Evolutionary conservation across 2,113 vertebrate genomes (phyloP), one percentile per base, ranked within the genome.

Genomic region (Oophaga pumilio): DNA sequence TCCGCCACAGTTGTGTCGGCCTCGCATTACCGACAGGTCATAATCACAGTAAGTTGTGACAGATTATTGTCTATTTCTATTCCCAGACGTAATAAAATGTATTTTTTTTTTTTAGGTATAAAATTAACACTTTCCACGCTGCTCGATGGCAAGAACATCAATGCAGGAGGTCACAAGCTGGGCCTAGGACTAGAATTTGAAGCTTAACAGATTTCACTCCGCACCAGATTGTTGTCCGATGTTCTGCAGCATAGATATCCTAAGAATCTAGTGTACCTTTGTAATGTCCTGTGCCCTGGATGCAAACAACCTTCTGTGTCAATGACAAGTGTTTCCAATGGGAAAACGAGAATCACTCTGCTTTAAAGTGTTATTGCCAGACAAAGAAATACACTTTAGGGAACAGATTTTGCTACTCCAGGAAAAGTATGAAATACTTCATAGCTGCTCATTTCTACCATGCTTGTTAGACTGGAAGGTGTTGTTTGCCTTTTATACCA

Each of bases 151-250:
- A 99, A 99, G 93, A 99, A 99, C 68, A 95, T 99, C 92, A 98
- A 99, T 0, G 96, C 96, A 1, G 98, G 98, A 2, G 98, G 97
- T 89, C 98, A 99, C 94, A 99, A 99, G 92, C 95, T 99, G 59
- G 98, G 98, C 91, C 93, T 99, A 89, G 98, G 98, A 92, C 92
- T 99, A 86, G 98, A 99, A 94, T 98, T 99, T 92, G 96, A 99
- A 94, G 97, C 97, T n/a, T 99, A 96, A 94, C 85, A 87, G 85
- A 85, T 73, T 24, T 26, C 53, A 82, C 89, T 91, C 91, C 90
- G 89, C 90, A 64, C 89, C 90, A 90, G 43, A 88, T 90, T 86
- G 91, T 92, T 91, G 90, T 90, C 91, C 91, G 93, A 92, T 93
- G 93, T 94, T 94, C 93, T 94, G 92, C 92, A 94, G 93, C 93